phyloP scores from a whole-genome alignment of 2,797 vertebrate species.

The Liparis tanakae region DNA sequence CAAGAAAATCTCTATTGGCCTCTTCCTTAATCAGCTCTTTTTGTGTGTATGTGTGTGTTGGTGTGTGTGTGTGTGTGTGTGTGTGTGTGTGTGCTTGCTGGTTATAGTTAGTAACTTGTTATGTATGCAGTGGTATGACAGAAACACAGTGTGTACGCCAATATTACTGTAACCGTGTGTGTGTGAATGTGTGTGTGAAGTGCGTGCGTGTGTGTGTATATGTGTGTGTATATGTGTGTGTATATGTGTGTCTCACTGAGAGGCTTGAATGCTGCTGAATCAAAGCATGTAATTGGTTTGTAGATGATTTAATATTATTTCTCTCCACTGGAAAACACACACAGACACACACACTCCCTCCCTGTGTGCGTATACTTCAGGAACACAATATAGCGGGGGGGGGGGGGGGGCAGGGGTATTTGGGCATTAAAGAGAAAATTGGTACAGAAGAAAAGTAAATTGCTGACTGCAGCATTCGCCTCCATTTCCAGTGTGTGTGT shows the following conservation, averaged over 20 bases:
- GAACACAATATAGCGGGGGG: conserved; percentile 15
- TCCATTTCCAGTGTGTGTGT: conserved; percentile 36
- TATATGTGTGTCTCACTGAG: conserved; percentile 13
- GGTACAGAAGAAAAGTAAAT: conserved; percentile 52
- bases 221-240: conserved; percentile 14
- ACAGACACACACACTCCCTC: conserved; percentile 1
- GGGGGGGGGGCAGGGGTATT: conserved; percentile 23
- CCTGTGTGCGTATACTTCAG: conserved; percentile 15
- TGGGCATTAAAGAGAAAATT: conserved; percentile 45
- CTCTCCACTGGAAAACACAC: conserved; percentile 14
- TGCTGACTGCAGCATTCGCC: conserved; percentile 70
- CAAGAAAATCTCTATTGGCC: conserved; percentile 61
- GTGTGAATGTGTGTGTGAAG: neutral
- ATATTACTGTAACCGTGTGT: conserved; percentile 3
- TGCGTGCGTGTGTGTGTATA: neutral
- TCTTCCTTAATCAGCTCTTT: conserved; percentile 65
- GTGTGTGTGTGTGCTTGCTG: conserved; percentile 2
- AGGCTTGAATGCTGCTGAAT: conserved; percentile 27
- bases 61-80: conserved; percentile 19
- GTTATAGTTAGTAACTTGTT: conserved; percentile 12
- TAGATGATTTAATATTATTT: conserved; percentile 43
- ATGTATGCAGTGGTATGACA: conserved; percentile 6
- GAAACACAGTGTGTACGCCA: conserved; percentile 11
- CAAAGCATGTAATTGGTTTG: conserved; percentile 51
- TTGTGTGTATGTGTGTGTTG: conserved; percentile 8